phyloP scores from a whole-genome alignment of 2,888 invertebrate genomes.

The Buathra laborator region DNA sequence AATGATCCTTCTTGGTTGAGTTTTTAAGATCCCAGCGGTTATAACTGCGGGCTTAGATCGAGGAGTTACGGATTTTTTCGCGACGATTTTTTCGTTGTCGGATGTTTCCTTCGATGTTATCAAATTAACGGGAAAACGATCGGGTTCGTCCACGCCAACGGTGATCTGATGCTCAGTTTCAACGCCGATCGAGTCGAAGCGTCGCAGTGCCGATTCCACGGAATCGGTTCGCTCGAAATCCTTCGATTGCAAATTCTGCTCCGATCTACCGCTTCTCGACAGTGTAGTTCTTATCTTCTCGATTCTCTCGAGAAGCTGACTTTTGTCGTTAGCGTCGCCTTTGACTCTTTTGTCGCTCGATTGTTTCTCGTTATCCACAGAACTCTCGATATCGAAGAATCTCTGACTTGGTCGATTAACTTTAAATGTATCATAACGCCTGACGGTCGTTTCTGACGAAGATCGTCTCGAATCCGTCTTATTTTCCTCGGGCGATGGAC shows the following conservation, averaged over 20 bases:
- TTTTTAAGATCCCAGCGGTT: constrained; percentile 7
- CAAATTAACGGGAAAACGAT: constrained; percentile 5
- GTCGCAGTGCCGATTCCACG: constrained; percentile 77
- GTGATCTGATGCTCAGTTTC: constrained; percentile 68
- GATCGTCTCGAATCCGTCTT: constrained; percentile 49
- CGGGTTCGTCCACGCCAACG: constrained; percentile 61
- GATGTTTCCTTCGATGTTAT: constrained; percentile 16
- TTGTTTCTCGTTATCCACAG: neutral
- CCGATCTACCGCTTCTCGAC: constrained; percentile 57
- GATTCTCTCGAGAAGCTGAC: constrained; percentile 56
- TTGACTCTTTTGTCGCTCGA: constrained; percentile 17
- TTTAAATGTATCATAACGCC: constrained; percentile 51
- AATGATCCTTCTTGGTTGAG: constrained; percentile 28
- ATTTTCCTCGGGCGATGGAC: neutral
- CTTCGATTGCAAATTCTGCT: constrained; percentile 57
- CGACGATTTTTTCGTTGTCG: constrained; percentile 17
- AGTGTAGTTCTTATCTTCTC: constrained; percentile 57
- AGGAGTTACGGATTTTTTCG: constrained; percentile 47
- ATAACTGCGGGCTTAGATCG: constrained; percentile 37
- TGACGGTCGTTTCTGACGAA: constrained; percentile 47
- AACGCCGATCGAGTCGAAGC: constrained; percentile 76
- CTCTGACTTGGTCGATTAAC: constrained; percentile 28
- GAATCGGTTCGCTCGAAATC: constrained; percentile 76
- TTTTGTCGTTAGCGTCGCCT: constrained; percentile 52
- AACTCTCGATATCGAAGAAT: constrained; percentile 22